phyloP scores from a whole-genome alignment of 1,140 invertebrate species.

The Rhagoletis zephyria region DNA sequence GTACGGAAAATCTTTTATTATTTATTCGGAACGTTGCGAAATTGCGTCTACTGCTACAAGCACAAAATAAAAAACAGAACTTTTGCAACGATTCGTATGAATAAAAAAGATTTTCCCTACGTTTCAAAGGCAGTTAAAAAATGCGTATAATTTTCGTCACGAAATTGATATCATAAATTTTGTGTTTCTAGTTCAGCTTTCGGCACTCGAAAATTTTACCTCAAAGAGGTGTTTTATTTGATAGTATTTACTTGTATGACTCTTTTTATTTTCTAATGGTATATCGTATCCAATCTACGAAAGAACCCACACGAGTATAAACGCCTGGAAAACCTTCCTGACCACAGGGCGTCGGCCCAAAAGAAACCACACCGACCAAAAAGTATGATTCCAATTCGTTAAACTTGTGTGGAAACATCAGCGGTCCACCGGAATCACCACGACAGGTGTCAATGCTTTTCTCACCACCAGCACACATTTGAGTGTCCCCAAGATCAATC shows the following conservation, averaged over 20 bases:
- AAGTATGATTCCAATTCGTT: constrained; percentile 22
- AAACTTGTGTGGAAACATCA: constrained; percentile 57
- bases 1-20: too few relatives aligned
- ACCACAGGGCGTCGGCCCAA: constrained; percentile 84
- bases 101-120: too few relatives aligned
- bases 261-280: constrained; percentile 65
- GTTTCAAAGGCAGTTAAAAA: too few relatives aligned
- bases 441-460: constrained; percentile 62
- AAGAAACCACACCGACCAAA: constrained; percentile 78
- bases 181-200: too few relatives aligned
- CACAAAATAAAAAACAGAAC: too few relatives aligned
- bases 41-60: too few relatives aligned
- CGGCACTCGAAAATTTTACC: too few relatives aligned
- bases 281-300: constrained; percentile 80
- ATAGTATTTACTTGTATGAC: neutral
- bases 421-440: constrained; percentile 67
- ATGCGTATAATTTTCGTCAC: too few relatives aligned
- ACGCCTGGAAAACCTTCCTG: constrained; percentile 82
- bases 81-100: too few relatives aligned
- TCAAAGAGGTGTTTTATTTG: too few relatives aligned
- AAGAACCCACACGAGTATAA: constrained; percentile 82
- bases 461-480: constrained; percentile 66
- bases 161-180: too few relatives aligned
- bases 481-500: constrained; percentile 55
- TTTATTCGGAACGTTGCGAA: too few relatives aligned